Base-by-base conservation (phyloP, 2,888 invertebrate genomes). In the Pheosia tremula region DNA sequence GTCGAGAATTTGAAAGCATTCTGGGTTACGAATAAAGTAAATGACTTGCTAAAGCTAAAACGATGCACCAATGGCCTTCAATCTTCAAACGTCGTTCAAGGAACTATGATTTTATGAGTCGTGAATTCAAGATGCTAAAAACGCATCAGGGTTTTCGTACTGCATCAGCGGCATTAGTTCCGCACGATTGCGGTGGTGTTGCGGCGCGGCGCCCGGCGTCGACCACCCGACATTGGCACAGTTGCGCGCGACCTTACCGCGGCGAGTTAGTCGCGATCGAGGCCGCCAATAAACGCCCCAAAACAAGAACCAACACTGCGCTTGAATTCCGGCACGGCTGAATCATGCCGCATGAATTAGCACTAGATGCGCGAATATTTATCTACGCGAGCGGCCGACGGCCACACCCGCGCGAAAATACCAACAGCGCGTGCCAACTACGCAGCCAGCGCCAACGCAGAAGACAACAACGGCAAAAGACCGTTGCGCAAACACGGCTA, bases 171-270 rank as follows among this genome's bases (percentile, higher is more conserved):
- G 75, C 76, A 72, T 83, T 81, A 79, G 91, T 92, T 90, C 90
- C 88, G 91, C 90, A 87, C 87, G 90, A 87, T 72, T 79, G 86
- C 81, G 78, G 82, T 77, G 84, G 69, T 68, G 64, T 71, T 69
- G 68, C 70, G 73, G 75, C 69, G 75, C 78, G 75, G 77, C 86
- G 84, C 73, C 78, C 75, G 72, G 80, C 79, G 79, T 78, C 80
- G 79, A 77, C 78, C 78, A 74, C 79, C 84, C 85, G 93, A 93
- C 93, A 93, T 93, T 93, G 93, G 93, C 93, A 93, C 90, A 91
- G 85, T 92, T 93, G 88, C 83, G 86, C 84, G 83, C 89, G 92
- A 90, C 92, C 93, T 88, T 85, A 84, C 77, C 82, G 80, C 79
- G 80, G 81, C 66, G 71, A 75, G 82, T 80, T 81, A 80, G 76